Conservation (phyloP, 2,888 invertebrate species). For the Conus canariensis region DNA sequence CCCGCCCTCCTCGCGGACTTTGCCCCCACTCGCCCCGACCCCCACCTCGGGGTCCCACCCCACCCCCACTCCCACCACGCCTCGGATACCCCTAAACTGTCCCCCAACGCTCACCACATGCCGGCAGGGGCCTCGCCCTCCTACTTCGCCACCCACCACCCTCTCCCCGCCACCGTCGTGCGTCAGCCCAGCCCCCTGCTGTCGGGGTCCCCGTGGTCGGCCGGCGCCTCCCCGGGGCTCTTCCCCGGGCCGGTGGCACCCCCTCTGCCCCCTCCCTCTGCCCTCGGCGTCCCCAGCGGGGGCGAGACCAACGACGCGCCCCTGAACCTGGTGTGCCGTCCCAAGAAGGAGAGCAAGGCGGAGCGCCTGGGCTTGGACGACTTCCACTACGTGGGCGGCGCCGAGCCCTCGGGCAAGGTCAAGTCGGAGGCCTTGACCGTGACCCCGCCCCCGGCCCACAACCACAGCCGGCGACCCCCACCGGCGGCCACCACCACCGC, state of each 20-base stretch:
- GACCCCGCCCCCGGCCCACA: constrained; percentile 73
- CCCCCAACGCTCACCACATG: constrained; percentile 37
- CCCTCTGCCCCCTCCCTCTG: not conserved
- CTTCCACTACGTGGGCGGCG: not conserved
- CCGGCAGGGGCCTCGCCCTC: constrained; percentile 57
- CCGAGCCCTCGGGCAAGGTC: constrained; percentile 26
- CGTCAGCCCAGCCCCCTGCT: constrained; percentile 55
- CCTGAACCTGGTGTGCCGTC: constrained; percentile 90
- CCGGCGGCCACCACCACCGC: constrained; percentile 37
- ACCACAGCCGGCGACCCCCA: constrained; percentile 55
- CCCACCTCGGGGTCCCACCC: not conserved
- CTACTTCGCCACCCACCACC: constrained; percentile 55
- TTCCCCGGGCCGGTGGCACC: not conserved
- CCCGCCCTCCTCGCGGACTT: not conserved
- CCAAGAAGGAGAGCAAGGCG: constrained; percentile 81
- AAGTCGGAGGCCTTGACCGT: constrained; percentile 9
- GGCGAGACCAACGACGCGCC: constrained; percentile 84
- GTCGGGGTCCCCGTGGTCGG: constrained; percentile 40
- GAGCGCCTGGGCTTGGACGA: constrained; percentile 40
- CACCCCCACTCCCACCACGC: not conserved
- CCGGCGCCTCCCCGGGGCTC: constrained; percentile 33
- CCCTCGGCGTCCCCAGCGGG: constrained; percentile 40
- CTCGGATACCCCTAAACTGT: constrained; percentile 50
- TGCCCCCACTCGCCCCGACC: not conserved
- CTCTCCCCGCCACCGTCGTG: constrained; percentile 51